A percentile compares a stretch with the other conserved stretches of the same genome.
Evolutionary conservation across 2,888 invertebrate genomes (phyloP).

Genomic region (Dicyrtomina minuta): DNA sequence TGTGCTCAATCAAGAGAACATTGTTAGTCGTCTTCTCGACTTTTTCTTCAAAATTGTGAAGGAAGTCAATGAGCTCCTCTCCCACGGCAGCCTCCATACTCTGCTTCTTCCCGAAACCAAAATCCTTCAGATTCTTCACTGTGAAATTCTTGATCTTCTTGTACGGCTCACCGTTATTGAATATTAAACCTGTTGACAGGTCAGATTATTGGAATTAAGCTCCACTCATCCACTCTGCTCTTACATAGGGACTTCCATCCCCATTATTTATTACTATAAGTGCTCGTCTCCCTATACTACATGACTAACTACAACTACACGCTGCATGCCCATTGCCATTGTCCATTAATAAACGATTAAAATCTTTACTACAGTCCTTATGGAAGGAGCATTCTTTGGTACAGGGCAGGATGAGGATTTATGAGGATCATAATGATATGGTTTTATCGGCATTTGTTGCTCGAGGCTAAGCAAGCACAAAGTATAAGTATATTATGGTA

Average conservation of each 20-base stretch:
- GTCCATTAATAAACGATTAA: neutral
- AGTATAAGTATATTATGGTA: no score
- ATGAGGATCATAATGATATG: no score
- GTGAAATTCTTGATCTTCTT: slow-evolving; percentile 44
- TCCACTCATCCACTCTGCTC: neutral
- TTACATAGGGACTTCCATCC: no score
- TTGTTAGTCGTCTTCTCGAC: slow-evolving; percentile 15
- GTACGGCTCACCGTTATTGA: slow-evolving; percentile 46
- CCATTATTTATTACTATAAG: no score
- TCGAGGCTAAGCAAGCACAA: no score
- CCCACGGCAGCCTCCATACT: slow-evolving; percentile 47
- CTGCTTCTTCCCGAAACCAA: slow-evolving; percentile 47
- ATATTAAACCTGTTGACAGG: slow-evolving; percentile 44
- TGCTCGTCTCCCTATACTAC: no score
- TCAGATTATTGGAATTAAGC: neutral
- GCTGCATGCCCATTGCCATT: no score
- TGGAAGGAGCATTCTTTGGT: neutral
- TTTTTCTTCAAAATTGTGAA: slow-evolving; percentile 38
- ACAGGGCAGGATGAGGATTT: no score
- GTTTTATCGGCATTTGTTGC: no score
- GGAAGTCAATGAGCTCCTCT: slow-evolving; percentile 46
- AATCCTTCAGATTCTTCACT: slow-evolving; percentile 43
- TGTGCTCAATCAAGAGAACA: slow-evolving; percentile 39
- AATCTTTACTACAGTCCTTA: neutral
- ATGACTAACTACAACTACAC: no score